Evolutionary conservation across 2,797 vertebrate genomes (phyloP).

Genomic region (Rhinophrynus dorsalis): DNA sequence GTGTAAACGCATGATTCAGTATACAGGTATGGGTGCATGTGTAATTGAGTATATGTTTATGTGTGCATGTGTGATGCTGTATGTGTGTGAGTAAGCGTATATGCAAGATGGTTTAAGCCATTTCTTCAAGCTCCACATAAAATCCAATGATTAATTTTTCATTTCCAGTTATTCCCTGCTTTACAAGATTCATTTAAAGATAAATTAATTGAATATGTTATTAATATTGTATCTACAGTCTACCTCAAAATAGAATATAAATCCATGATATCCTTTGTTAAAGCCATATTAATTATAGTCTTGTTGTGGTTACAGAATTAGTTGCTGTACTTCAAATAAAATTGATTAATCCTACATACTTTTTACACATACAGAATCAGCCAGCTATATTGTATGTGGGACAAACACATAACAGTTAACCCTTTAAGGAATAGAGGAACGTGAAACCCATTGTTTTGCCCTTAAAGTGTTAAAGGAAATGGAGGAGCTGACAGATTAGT

Average conservation of each 20-base stretch:
- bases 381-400: constrained; percentile 67
- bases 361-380: constrained; percentile 70
- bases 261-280: constrained; percentile 62
- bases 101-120: too few relatives aligned
- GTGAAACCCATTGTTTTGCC: too few relatives aligned
- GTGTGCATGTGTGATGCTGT: too few relatives aligned
- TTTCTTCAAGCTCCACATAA: too few relatives aligned
- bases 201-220: too few relatives aligned
- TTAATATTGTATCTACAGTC: neutral
- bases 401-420: constrained; percentile 67
- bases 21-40: too few relatives aligned
- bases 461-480: constrained; percentile 86
- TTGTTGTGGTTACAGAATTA: constrained; percentile 63
- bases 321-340: constrained; percentile 74
- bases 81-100: too few relatives aligned
- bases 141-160: too few relatives aligned
- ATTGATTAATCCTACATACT: constrained; percentile 76
- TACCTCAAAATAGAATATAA: constrained; percentile 16
- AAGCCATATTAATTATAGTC: constrained; percentile 83
- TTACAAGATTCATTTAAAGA: too few relatives aligned
- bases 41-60: too few relatives aligned
- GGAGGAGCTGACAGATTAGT: constrained; percentile 78
- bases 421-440: constrained; percentile 54
- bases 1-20: too few relatives aligned
- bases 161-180: too few relatives aligned